Conservation (phyloP, 2,797 vertebrate genomes). For the Acestrorhynchus altus region DNA sequence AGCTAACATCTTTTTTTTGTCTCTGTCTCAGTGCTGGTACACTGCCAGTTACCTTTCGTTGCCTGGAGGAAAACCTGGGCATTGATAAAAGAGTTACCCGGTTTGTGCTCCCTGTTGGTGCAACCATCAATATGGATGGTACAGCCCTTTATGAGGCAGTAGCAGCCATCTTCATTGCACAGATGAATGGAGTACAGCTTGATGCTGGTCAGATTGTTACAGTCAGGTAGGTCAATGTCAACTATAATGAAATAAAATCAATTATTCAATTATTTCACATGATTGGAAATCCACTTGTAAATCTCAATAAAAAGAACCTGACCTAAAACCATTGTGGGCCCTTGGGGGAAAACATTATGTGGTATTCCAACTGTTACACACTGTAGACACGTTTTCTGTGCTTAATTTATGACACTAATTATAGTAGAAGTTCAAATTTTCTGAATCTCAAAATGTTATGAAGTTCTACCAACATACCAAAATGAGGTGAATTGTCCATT, state of each 20-base stretch:
- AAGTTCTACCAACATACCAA: background rate
- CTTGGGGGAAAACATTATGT: too few relatives aligned
- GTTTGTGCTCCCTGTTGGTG: constrained; percentile 97
- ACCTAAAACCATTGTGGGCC: too few relatives aligned
- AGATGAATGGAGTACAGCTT: constrained; percentile 94
- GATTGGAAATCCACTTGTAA: too few relatives aligned
- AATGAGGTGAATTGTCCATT: constrained; percentile 53
- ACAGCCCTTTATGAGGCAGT: constrained; percentile 98
- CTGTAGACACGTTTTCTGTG: background rate
- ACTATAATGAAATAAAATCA: background rate
- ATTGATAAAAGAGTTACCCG: constrained; percentile 97
- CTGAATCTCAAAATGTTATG: background rate
- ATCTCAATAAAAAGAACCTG: background rate
- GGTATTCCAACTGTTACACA: too few relatives aligned
- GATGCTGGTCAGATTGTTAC: constrained; percentile 95
- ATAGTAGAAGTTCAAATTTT: background rate
- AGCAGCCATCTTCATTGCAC: constrained; percentile 98
- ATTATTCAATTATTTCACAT: too few relatives aligned
- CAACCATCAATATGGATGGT: constrained; percentile 99
- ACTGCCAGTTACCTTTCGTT: constrained; percentile 95
- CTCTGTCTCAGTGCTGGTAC: constrained; percentile 87
- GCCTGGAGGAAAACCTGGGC: constrained; percentile 95
- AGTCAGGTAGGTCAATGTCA: constrained; percentile 85
- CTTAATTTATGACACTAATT: background rate
- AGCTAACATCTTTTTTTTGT: background rate